A percentile compares a stretch with the other conserved stretches of the same genome.
phyloP scores from a whole-genome alignment of 2,113 vertebrate genomes.

The Guaruba guarouba region DNA sequence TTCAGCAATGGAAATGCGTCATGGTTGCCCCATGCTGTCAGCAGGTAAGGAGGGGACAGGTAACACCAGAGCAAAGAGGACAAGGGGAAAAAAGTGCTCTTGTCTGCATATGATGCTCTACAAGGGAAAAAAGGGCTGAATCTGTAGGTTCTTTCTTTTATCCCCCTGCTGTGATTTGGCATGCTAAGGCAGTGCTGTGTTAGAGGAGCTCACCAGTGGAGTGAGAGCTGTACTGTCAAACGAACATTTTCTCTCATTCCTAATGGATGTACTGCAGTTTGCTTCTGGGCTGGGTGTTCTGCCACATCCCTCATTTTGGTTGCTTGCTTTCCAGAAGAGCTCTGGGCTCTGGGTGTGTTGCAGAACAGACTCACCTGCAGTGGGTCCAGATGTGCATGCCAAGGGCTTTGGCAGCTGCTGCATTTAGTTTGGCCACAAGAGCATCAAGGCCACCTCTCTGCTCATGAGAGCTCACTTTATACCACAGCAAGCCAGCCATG shows the following conservation, averaged over 20 bases:
- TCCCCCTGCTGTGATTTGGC: not conserved
- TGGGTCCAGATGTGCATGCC: not conserved
- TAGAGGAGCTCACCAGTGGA: not conserved
- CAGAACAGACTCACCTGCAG: not conserved
- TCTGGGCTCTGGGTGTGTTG: not conserved
- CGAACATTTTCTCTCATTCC: not conserved
- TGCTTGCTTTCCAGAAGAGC: not conserved
- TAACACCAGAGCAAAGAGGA: not conserved
- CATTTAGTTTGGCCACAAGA: not conserved
- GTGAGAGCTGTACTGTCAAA: not conserved
- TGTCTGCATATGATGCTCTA: not conserved
- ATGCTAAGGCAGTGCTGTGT: not conserved
- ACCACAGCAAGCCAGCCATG: not conserved
- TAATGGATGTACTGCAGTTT: not conserved
- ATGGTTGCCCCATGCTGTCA: not conserved
- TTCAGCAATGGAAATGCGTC: not conserved
- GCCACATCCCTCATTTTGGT: not conserved
- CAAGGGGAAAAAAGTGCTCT: not conserved
- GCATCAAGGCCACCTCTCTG: not conserved
- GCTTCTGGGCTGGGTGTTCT: not conserved
- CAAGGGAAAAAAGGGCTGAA: not conserved
- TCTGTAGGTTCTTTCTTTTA: not conserved
- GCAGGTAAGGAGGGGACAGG: not conserved
- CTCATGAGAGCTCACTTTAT: not conserved
- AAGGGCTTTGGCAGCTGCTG: constrained; percentile 28